These are phyloP conservation scores for Eristalis intricaria DNA, from an alignment of 2,888 invertebrate species.

Conservation along the genomic window DNA sequence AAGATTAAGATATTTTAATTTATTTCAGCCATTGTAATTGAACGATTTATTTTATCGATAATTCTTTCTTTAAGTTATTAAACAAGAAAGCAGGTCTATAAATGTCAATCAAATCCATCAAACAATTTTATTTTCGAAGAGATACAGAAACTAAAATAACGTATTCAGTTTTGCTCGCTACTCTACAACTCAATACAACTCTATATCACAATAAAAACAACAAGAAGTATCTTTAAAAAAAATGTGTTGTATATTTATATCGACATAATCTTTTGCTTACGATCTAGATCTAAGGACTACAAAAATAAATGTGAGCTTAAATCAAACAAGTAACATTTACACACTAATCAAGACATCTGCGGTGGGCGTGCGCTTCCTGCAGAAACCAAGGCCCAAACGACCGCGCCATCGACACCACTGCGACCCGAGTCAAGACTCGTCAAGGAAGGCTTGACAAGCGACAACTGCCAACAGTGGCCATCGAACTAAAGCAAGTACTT, in stretches of 20 bases:
- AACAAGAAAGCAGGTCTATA: too few relatives aligned
- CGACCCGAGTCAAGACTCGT: not conserved
- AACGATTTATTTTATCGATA: too few relatives aligned
- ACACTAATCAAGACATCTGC: not conserved
- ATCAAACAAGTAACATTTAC: conserved; percentile 24
- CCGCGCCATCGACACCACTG: not conserved
- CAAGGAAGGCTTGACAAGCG: not conserved
- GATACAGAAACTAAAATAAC: too few relatives aligned
- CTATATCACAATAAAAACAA: too few relatives aligned
- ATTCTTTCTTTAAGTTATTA: too few relatives aligned
- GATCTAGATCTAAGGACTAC: conserved; percentile 7
- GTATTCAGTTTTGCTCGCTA: too few relatives aligned
- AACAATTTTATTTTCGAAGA: too few relatives aligned
- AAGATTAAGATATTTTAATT: too few relatives aligned
- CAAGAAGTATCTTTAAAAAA: conserved; percentile 5
- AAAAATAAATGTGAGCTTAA: conserved; percentile 17
- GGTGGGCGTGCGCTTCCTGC: not conserved
- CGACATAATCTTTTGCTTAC: conserved; percentile 58
- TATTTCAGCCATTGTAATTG: too few relatives aligned
- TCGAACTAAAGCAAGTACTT: conserved; percentile 4
- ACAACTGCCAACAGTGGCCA: not conserved
- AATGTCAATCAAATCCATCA: too few relatives aligned
- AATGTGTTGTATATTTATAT: conserved; percentile 66
- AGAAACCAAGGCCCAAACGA: not conserved
- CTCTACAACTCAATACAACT: too few relatives aligned